These are phyloP conservation scores for Chionodraco myersi DNA, from an alignment of 2,113 vertebrate species.

Conservation along the genomic window DNA sequence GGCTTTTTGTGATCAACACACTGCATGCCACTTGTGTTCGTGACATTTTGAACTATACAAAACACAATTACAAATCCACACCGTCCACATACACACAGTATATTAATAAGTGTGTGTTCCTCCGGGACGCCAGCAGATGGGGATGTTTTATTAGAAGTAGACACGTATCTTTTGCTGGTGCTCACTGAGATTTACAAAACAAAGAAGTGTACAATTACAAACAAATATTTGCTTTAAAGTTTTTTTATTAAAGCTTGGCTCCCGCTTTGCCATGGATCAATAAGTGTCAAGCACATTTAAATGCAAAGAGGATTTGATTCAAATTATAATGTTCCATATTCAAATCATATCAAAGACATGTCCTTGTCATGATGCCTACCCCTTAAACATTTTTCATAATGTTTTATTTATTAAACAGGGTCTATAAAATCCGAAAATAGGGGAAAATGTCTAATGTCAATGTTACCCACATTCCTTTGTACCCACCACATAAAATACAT, in stretches of 20 bases:
- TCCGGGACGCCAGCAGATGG: constrained; percentile 61
- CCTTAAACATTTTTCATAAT: too few relatives aligned
- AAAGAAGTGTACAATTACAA: not conserved
- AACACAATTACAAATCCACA: constrained; percentile 26
- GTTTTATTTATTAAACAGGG: too few relatives aligned
- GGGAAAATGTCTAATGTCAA: too few relatives aligned
- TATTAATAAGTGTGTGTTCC: not conserved
- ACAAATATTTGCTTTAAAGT: too few relatives aligned
- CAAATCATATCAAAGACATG: constrained; percentile 2
- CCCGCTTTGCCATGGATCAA: not conserved
- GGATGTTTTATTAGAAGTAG: constrained; percentile 8
- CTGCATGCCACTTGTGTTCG: constrained; percentile 33
- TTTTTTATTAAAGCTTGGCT: not conserved
- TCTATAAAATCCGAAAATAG: too few relatives aligned
- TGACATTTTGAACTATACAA: constrained; percentile 24
- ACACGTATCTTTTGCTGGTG: not conserved
- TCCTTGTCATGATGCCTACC: not conserved
- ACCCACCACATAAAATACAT: too few relatives aligned
- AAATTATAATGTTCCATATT: too few relatives aligned
- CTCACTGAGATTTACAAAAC: not conserved
- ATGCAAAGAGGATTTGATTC: too few relatives aligned
- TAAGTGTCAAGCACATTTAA: not conserved
- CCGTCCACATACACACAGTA: not conserved
- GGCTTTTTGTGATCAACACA: constrained; percentile 39
- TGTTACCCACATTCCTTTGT: too few relatives aligned